A percentile compares a stretch with the other conserved stretches of the same genome.
These are phyloP conservation scores for Hydractinia echinata DNA, from an alignment of 30 jellyfish, hydroid and myxozoan species.

Conservation along the genomic window DNA sequence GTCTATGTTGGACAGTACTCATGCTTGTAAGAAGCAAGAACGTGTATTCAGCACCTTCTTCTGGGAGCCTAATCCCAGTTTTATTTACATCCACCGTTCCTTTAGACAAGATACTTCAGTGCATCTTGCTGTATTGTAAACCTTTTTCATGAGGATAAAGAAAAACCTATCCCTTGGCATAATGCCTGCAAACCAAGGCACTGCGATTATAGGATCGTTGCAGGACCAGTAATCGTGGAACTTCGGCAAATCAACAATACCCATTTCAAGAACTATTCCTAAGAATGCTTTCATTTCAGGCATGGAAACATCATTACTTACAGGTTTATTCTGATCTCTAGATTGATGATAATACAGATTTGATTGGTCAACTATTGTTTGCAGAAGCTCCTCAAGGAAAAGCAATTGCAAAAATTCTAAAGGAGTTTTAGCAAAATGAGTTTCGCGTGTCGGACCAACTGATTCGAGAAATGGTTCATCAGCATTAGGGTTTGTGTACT, in stretches of 20 bases:
- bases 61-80: too few relatives aligned
- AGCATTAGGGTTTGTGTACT: background rate
- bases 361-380: background rate
- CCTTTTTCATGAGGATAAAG: too few relatives aligned
- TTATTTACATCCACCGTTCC: too few relatives aligned
- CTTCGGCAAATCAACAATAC: conserved; percentile 6
- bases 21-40: too few relatives aligned
- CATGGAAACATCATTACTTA: background rate
- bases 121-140: too few relatives aligned
- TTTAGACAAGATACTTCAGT: too few relatives aligned
- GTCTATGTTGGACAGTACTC: too few relatives aligned
- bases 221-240: background rate
- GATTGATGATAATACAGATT: background rate
- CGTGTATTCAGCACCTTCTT: too few relatives aligned
- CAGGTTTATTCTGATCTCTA: background rate
- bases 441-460: conserved; percentile 3
- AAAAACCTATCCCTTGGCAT: conserved; percentile 18
- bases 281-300: conserved; percentile 11
- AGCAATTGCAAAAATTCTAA: background rate
- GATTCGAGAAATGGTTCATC: background rate
- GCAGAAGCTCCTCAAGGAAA: background rate
- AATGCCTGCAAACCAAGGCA: conserved; percentile 29
- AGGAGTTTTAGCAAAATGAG: background rate
- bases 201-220: background rate
- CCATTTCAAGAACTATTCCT: background rate